phyloP scores from a whole-genome alignment of 2,113 vertebrate genomes.

The Anguilla rostrata region DNA sequence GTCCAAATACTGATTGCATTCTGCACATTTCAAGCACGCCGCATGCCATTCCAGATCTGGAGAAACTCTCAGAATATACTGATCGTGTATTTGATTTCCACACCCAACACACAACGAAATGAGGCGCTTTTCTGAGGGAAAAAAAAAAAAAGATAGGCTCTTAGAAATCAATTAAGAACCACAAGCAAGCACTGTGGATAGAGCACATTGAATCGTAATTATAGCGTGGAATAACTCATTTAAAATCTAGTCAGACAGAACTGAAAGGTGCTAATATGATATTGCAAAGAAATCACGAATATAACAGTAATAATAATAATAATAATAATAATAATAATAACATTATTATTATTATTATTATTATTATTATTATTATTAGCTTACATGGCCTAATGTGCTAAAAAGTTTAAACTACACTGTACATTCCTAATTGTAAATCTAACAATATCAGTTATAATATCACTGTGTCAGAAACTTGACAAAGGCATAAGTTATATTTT shows the following conservation, averaged over 20 bases:
- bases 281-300: neutral
- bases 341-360: neutral
- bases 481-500: constrained; percentile 9
- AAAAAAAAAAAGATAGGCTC: constrained; percentile 45
- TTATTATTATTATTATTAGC: neutral
- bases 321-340: constrained; percentile 8
- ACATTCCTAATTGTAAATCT: constrained; percentile 1
- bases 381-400: neutral
- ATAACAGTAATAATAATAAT: constrained; percentile 24
- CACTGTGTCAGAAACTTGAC: neutral
- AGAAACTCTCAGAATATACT: constrained; percentile 97
- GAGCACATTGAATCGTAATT: neutral
- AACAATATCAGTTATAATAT: neutral
- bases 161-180: neutral
- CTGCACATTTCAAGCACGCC: constrained; percentile 96
- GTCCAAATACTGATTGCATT: constrained; percentile 98
- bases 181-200: neutral
- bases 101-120: constrained; percentile 98
- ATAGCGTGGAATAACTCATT: neutral
- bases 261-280: neutral
- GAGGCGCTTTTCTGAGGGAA: constrained; percentile 91
- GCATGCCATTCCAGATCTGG: constrained; percentile 99
- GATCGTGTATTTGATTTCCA: constrained; percentile 99
- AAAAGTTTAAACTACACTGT: neutral
- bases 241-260: neutral